Evolutionary conservation across 1,140 invertebrate species (phyloP), one percentile per base, ranked within the genome.

Genomic region (Cyclargus thomasi): DNA sequence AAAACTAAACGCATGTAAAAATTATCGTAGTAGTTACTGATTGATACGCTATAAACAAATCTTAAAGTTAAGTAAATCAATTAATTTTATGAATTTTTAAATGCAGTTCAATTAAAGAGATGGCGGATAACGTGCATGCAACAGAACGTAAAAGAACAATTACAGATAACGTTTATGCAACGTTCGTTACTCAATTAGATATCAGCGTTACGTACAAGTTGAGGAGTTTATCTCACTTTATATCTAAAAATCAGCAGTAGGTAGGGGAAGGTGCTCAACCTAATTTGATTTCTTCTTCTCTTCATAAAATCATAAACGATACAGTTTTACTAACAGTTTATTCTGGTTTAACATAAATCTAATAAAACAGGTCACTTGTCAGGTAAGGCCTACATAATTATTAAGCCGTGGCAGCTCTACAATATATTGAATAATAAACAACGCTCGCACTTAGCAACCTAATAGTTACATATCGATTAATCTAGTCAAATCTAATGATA

Each of bases 401-500:
- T 47, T 47, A 14, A 47, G 55, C 55, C 18, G 55, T 59, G 10
- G 18, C 55, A 55, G n/a, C 11, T 17, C 53, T 18, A 55, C 53
- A 21, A 22, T 20, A 14, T 59, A 59, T 59, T 59, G 21, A 59
- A 59, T 22, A 59, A 59, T 59, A 59, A 47, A 47, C 39, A 8
- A 47, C 39, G 20, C 18, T 6, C 35, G 14, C 0, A 29, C 63
- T 55, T 64, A 64, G 47, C 62, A 35, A 67, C 20, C 53, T 62
- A 67, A 67, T 67, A 65, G 62, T 67, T 62, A 66, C 63, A 65
- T 36, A 69, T 70, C 76, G 74, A 64, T 70, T 70, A 74, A 77
- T 76, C 68, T 76, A 83, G 76, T 79, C 73, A 66, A 36, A 66
- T 77, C 75, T 74, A 75, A 71, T 79, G 77, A 79, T 75, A 82